These are phyloP conservation scores for Eidolon helvum DNA, from an alignment of 2,113 vertebrate genomes.

Conservation along the genomic window DNA sequence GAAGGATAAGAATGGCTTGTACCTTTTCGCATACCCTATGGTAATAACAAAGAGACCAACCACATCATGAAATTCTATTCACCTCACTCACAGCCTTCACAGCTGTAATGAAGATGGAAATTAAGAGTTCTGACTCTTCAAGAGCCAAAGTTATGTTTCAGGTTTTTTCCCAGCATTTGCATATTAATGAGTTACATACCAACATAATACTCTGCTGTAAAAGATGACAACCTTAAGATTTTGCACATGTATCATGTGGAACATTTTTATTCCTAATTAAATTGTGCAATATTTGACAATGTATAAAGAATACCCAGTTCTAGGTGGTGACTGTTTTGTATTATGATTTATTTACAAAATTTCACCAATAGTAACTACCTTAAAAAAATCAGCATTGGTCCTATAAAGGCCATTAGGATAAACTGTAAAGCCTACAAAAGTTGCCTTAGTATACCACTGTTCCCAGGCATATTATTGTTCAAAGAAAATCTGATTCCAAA, in stretches of 20 bases:
- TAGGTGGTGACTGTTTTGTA: constrained; percentile 61
- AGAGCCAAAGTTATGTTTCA: background rate
- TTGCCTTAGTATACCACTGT: background rate
- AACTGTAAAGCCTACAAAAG: constrained; percentile 35
- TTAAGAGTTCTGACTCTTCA: background rate
- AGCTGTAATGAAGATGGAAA: background rate
- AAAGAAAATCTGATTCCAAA: constrained; percentile 12
- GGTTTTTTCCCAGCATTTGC: background rate
- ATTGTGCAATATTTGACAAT: constrained; percentile 72
- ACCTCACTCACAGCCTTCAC: background rate
- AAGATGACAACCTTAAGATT: constrained; percentile 43
- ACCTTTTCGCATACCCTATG: too few relatives aligned
- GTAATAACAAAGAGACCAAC: background rate
- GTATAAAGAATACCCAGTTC: constrained; percentile 79
- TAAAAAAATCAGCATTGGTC: constrained; percentile 41
- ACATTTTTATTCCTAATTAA: constrained; percentile 81
- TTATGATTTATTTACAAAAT: constrained; percentile 82
- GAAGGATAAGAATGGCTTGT: background rate
- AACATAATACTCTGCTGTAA: constrained; percentile 42
- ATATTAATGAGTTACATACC: constrained; percentile 32
- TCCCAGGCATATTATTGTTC: background rate
- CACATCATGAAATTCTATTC: background rate
- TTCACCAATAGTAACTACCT: constrained; percentile 56
- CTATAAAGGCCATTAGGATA: constrained; percentile 57
- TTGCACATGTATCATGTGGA: constrained; percentile 58